A percentile compares a stretch with the other conserved stretches of the same genome.
phyloP scores from a whole-genome alignment of 1,140 invertebrate species.

The Drosophila albomicans region DNA sequence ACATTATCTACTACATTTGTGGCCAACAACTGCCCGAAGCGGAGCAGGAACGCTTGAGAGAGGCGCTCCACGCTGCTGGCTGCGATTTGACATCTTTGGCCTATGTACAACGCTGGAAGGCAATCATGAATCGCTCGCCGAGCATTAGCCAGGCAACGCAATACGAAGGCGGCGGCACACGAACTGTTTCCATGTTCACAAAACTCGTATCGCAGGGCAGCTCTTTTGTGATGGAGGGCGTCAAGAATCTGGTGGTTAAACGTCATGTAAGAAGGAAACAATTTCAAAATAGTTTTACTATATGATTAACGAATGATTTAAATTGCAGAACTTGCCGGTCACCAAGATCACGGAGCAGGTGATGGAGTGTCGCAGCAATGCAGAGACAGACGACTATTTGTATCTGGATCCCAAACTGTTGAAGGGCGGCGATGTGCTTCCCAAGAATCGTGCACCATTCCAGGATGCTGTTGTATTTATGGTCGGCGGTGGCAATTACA shows the following conservation, averaged over 20 bases:
- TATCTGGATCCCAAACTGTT: conserved; percentile 97
- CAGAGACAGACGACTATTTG: conserved; percentile 94
- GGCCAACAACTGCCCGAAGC: conserved; percentile 91
- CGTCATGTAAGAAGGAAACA: conserved; percentile 91
- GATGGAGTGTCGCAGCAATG: conserved; percentile 93
- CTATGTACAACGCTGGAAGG: conserved; percentile 96
- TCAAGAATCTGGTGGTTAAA: conserved; percentile 99
- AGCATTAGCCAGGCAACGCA: conserved; percentile 86
- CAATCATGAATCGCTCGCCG: conserved; percentile 75
- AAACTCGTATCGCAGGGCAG: conserved; percentile 98
- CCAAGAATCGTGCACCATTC: conserved; percentile 89
- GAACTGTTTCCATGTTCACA: conserved; percentile 99
- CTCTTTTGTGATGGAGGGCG: conserved; percentile 99
- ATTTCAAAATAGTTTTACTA: background rate
- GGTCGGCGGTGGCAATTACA: conserved; percentile 99
- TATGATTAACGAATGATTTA: background rate
- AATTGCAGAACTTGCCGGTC: conserved; percentile 92
- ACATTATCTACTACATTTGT: conserved; percentile 97
- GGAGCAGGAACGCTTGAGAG: conserved; percentile 93
- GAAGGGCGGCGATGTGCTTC: conserved; percentile 89
- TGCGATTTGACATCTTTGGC: conserved; percentile 93
- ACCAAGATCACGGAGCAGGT: conserved; percentile 96
- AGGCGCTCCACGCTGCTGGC: conserved; percentile 91
- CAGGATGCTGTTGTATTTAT: conserved; percentile 98
- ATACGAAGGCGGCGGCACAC: conserved; percentile 97